These are phyloP conservation scores for Muntiacus muntjak DNA, from an alignment of 2,113 vertebrate genomes.

Conservation along the genomic window DNA sequence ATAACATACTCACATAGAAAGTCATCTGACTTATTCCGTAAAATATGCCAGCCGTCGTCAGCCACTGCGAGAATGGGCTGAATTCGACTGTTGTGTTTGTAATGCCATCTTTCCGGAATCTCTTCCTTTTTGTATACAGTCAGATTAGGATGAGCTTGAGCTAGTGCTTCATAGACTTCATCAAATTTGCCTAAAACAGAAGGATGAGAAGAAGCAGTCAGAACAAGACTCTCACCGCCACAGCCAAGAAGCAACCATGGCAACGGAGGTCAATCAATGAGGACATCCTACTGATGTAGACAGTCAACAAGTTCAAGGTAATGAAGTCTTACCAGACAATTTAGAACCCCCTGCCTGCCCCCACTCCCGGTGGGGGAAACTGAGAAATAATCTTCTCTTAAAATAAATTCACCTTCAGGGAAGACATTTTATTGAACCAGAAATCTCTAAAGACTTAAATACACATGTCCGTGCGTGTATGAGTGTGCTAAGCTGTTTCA, in stretches of 20 bases:
- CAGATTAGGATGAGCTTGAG: conserved; percentile 88
- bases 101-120: conserved; percentile 87
- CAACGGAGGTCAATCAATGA: background rate
- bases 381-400: background rate
- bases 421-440: background rate
- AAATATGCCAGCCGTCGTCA: conserved; percentile 90
- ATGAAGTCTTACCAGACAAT: background rate
- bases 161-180: conserved; percentile 85
- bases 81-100: conserved; percentile 87
- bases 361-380: background rate
- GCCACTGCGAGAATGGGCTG: conserved; percentile 90
- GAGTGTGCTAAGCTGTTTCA: background rate
- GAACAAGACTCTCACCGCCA: background rate
- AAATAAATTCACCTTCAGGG: background rate
- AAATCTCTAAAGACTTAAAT: background rate
- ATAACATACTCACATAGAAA: conserved; percentile 84
- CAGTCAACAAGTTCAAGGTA: background rate
- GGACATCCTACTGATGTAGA: background rate
- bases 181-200: conserved; percentile 85
- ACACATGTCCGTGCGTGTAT: background rate
- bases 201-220: background rate
- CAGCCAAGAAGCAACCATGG: background rate
- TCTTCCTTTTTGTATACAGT: conserved; percentile 89
- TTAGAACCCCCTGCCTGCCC: background rate
- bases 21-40: conserved; percentile 83